Conservation (phyloP, 2,113 vertebrate species). For the Marcusenius ussheri region DNA sequence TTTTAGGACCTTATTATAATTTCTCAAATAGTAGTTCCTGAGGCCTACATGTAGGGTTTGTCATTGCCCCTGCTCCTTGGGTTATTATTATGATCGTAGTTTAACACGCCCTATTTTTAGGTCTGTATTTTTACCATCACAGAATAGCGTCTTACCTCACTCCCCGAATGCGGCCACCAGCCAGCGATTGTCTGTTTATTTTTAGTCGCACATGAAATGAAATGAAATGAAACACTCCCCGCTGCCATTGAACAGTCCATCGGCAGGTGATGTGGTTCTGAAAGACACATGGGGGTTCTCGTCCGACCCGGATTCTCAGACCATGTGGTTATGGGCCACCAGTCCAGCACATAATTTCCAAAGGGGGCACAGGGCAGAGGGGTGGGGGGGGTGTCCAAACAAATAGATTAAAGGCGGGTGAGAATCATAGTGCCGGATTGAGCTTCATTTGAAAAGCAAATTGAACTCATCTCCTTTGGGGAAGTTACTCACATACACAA, state of each 20-base stretch:
- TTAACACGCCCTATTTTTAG: constrained; percentile 20
- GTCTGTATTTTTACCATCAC: neutral
- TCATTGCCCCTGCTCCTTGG: neutral
- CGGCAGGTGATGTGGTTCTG: neutral
- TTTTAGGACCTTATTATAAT: constrained; percentile 54
- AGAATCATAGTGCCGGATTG: neutral
- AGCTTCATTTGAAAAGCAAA: constrained; percentile 64
- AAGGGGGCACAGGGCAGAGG: neutral
- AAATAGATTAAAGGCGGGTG: constrained; percentile 13
- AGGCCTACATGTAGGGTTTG: neutral
- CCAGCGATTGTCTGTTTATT: constrained; percentile 10
- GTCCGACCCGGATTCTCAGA: neutral
- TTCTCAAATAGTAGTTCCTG: constrained; percentile 39
- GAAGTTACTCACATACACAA: constrained; percentile 27
- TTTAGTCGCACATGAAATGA: neutral
- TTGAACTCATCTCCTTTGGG: constrained; percentile 55
- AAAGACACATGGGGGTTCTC: neutral
- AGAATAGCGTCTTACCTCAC: neutral
- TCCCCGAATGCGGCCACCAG: neutral
- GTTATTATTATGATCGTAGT: constrained; percentile 6
- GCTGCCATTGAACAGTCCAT: neutral
- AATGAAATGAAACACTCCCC: neutral
- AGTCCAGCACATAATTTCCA: neutral
- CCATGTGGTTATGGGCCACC: constrained; percentile 8
- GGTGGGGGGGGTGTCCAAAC: neutral